Conservation (phyloP, 2,797 vertebrate genomes). For the Macropus fuliginosus region DNA sequence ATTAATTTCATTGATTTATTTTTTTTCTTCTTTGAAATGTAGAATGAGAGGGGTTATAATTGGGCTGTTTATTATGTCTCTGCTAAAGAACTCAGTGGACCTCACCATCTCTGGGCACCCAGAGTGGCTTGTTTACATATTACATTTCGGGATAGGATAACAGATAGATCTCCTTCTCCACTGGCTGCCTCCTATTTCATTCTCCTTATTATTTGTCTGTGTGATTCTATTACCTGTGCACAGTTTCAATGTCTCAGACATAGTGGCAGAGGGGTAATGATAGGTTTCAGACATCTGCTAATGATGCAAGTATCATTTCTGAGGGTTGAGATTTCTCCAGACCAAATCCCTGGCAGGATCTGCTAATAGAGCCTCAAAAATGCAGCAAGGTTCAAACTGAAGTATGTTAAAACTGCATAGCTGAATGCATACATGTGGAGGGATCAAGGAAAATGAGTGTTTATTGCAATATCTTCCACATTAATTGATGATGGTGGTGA, state of each 20-base stretch:
- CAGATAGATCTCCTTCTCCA: constrained; percentile 78
- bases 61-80: constrained; percentile 83
- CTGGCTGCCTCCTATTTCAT: constrained; percentile 79
- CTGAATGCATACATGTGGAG: neutral
- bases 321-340: constrained; percentile 71
- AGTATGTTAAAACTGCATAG: constrained; percentile 64
- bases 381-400: constrained; percentile 64
- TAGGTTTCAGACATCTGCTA: constrained; percentile 80
- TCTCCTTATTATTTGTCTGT: constrained; percentile 82
- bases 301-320: constrained; percentile 58
- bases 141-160: constrained; percentile 82
- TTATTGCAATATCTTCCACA: constrained; percentile 51
- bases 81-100: constrained; percentile 19
- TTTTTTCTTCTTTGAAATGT: constrained; percentile 68
- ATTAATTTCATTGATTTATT: constrained; percentile 79
- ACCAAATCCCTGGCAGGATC: constrained; percentile 52
- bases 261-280: constrained; percentile 72
- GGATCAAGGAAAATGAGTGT: neutral
- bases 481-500: neutral
- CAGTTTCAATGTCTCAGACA: constrained; percentile 74
- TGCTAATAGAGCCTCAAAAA: neutral
- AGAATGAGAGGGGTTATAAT: constrained; percentile 79
- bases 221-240: constrained; percentile 83
- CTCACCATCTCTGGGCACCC: constrained; percentile 13
- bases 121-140: constrained; percentile 83